Percentiles rank a stretch among this genome's conserved stretches.
These are phyloP conservation scores for Hypanus sabinus DNA, from an alignment of 2,113 vertebrate genomes.

Conservation along the genomic window DNA sequence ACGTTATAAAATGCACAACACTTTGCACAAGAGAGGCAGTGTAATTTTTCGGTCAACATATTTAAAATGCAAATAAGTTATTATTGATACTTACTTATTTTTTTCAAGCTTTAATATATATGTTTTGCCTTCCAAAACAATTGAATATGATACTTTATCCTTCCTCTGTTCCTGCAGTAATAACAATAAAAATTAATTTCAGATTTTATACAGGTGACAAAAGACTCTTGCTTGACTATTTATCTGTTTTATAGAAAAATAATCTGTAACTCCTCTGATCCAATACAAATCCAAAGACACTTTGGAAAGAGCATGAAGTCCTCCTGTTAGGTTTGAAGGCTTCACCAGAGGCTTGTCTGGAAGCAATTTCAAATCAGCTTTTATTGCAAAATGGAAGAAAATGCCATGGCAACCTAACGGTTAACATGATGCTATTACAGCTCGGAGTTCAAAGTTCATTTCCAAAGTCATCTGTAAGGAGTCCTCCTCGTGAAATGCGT, in stretches of 20 bases:
- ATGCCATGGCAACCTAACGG: too few species aligned
- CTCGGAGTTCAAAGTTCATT: too few species aligned
- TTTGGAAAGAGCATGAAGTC: not conserved
- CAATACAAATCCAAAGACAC: not conserved
- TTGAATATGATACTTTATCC: slow-evolving; percentile 48
- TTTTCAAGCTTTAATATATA: slow-evolving; percentile 51
- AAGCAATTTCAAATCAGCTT: not conserved
- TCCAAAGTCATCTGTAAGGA: too few species aligned
- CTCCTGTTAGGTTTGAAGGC: not conserved
- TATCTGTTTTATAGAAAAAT: not conserved
- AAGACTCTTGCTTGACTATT: not conserved
- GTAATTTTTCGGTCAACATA: not conserved
- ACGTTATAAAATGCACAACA: not conserved
- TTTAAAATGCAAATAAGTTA: not conserved
- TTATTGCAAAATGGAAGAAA: not conserved
- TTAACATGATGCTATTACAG: too few species aligned
- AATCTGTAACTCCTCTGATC: not conserved
- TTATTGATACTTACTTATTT: slow-evolving; percentile 51
- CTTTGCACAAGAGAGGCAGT: not conserved
- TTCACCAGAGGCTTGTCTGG: not conserved
- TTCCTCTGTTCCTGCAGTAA: slow-evolving; percentile 47
- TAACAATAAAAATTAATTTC: slow-evolving; percentile 6
- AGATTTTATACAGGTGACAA: not conserved
- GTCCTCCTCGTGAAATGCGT: too few species aligned
- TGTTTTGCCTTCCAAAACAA: slow-evolving; percentile 50